These are phyloP conservation scores for Sapajus apella DNA, from an alignment of 2,113 vertebrate species.

Conservation along the genomic window DNA sequence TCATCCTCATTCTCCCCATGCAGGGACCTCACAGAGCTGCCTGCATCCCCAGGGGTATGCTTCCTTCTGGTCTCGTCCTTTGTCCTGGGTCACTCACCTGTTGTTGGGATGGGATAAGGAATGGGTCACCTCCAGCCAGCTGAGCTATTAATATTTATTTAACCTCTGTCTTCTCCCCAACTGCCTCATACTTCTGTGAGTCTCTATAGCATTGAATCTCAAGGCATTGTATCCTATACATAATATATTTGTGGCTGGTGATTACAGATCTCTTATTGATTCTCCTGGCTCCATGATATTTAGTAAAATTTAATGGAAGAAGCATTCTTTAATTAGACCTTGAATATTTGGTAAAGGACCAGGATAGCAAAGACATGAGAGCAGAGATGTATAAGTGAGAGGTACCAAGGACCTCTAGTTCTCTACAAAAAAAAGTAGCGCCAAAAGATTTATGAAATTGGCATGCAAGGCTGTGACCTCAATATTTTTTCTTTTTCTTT, in stretches of 20 bases:
- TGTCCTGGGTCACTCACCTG: background rate
- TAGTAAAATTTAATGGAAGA: background rate
- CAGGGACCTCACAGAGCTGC: background rate
- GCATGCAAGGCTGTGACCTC: background rate
- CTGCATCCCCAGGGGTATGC: background rate
- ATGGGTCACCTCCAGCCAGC: background rate
- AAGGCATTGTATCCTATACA: background rate
- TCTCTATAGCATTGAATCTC: background rate
- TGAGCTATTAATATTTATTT: background rate
- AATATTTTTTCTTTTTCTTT: background rate
- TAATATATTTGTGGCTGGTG: background rate
- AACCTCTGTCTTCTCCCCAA: background rate
- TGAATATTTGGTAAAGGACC: background rate
- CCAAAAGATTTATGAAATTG: background rate
- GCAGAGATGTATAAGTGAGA: background rate
- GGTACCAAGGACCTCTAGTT: background rate
- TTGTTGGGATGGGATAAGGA: background rate
- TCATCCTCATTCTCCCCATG: too few species aligned
- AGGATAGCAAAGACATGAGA: background rate
- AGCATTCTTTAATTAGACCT: background rate
- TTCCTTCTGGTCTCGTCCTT: background rate
- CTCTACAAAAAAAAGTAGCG: background rate
- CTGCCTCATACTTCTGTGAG: background rate
- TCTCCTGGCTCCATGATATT: background rate
- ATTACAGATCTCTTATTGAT: background rate